Evolutionary conservation across 2,113 vertebrate genomes (phyloP), one percentile per base, ranked within the genome.

Genomic region (Labrus mixtus): DNA sequence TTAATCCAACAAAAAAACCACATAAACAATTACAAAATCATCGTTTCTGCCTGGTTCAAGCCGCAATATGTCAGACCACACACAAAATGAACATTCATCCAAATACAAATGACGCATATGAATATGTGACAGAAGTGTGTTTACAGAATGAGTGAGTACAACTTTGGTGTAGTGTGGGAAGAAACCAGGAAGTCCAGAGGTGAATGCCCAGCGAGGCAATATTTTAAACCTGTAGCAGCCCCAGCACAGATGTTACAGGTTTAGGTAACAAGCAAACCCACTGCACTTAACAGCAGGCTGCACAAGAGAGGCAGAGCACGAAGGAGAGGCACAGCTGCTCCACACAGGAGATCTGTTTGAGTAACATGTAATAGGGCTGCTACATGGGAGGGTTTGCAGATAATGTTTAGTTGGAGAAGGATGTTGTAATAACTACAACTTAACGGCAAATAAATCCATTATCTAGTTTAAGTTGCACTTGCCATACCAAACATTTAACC

Each of bases 181-280:
- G 45, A 55, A 53, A 23, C 23, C 16, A 45, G 33, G 46, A 36
- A 45, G 19, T 41, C 39, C 1, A 54, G 17, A 68, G 43, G 50
- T 41, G 45, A 68, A 41, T 37, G 23, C 29, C 10, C 45, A 8
- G 25, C 15, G 39, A 70, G 13, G 10, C 33, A 53, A 10, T 41
- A 4, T 9, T 41, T 33, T 33, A 3, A 33, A 33, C 1, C 4
- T 33, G 29, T 33, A 48, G 25, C 33, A 25, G 73, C 55, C 36
- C 12, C 61, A 33, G 29, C 29, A 33, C 29, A 33, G 68, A 63
- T 64, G 63, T 63, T 15, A 12, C 16, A 62, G 56, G 37, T 69
- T 65, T 22, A 45, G 19, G 19, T 45, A 71, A 65, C 5, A 7
- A 64, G 10, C 15, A 60, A 73, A 69, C 17, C 60, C 50, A 22